Evolutionary conservation across 2,888 invertebrate genomes (phyloP).

Genomic region (Tachina lurida): DNA sequence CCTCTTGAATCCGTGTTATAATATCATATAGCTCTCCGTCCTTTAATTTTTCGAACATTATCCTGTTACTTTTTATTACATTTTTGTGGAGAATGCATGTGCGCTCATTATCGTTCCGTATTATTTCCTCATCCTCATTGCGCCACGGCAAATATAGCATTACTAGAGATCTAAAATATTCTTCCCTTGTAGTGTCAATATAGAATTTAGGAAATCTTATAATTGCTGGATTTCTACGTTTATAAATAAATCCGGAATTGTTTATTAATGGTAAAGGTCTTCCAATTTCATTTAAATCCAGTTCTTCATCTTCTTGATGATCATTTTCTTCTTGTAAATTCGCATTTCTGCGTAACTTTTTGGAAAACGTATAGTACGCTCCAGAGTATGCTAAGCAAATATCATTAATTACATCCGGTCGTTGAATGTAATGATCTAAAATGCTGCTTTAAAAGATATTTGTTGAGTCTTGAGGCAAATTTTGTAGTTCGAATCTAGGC

Average conservation of each 20-base stretch:
- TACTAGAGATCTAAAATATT: neutral
- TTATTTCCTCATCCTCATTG: conserved; percentile 1
- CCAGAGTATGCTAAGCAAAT: conserved; percentile 43
- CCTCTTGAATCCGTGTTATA: conserved; percentile 5
- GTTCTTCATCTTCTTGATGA: neutral
- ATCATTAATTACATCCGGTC: conserved; percentile 23
- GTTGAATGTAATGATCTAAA: conserved; percentile 30
- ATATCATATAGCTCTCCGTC: conserved; percentile 37
- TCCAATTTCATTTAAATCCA: neutral
- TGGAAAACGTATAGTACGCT: conserved; percentile 12
- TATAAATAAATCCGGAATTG: conserved; percentile 10
- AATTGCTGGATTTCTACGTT: neutral
- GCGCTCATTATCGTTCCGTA: neutral
- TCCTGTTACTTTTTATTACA: neutral
- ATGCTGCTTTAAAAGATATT: conserved; percentile 17
- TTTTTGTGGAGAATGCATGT: neutral
- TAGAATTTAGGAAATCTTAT: conserved; percentile 16
- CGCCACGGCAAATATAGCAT: conserved; percentile 29
- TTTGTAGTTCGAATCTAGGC: neutral
- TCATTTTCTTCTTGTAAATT: conserved; percentile 2
- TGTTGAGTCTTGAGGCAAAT: conserved; percentile 5
- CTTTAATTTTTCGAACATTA: conserved; percentile 7
- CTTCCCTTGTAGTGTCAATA: neutral
- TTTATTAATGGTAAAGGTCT: neutral
- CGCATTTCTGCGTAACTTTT: neutral